These are phyloP conservation scores for Pelusios castaneus DNA, from an alignment of 2,113 vertebrate species.

Conservation along the genomic window DNA sequence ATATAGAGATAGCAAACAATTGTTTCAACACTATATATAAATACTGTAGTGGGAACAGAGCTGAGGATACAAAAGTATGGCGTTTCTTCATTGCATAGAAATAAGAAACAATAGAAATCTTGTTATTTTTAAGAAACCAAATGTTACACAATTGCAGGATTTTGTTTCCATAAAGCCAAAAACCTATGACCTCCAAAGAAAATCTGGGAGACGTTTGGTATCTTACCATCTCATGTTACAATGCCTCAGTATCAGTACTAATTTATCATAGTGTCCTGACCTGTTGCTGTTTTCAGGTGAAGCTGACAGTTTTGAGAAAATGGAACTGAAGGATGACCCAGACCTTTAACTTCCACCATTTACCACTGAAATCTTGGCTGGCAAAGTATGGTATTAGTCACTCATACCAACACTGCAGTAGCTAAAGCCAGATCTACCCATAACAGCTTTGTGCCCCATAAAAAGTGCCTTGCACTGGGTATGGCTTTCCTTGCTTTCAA, in stretches of 20 bases:
- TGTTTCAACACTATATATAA: background rate
- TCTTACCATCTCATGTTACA: background rate
- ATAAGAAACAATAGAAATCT: conserved; percentile 42
- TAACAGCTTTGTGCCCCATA: conserved; percentile 11
- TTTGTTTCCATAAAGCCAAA: conserved; percentile 13
- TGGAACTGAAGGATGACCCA: background rate
- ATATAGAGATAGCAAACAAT: background rate
- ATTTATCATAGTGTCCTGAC: background rate
- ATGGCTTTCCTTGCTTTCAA: background rate
- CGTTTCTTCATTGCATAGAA: conserved; percentile 76
- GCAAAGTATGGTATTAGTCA: background rate
- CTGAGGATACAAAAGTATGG: background rate
- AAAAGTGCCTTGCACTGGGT: conserved; percentile 29
- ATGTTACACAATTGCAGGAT: background rate
- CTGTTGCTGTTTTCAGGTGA: background rate
- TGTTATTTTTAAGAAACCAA: background rate
- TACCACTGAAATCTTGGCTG: conserved; percentile 17
- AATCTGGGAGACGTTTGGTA: background rate
- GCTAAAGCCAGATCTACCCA: background rate
- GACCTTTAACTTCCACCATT: background rate
- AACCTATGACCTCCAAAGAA: background rate
- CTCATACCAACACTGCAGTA: background rate
- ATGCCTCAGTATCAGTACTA: background rate
- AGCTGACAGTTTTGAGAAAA: background rate
- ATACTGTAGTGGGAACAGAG: conserved; percentile 26